phyloP scores from a whole-genome alignment of 2,113 vertebrate species.

The Sebastes schlegelii region DNA sequence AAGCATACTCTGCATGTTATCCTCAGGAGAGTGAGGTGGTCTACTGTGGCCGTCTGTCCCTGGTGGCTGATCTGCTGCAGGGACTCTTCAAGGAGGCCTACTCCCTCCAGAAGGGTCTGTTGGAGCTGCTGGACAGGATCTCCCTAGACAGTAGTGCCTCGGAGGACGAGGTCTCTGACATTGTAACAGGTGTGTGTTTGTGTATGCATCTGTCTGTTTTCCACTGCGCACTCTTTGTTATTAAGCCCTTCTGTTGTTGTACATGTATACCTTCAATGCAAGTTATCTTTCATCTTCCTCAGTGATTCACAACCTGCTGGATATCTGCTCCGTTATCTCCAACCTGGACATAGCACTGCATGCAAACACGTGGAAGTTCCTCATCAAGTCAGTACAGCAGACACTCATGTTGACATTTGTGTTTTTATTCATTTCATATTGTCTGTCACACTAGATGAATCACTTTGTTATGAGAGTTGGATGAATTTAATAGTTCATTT shows the following conservation, averaged over 20 bases:
- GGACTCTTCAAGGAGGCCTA: slow-evolving; percentile 93
- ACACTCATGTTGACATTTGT: background rate
- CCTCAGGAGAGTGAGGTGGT: slow-evolving; percentile 91
- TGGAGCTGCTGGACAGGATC: slow-evolving; percentile 91
- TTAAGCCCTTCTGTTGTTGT: background rate
- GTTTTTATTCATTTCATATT: background rate
- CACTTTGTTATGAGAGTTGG: background rate
- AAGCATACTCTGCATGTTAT: slow-evolving; percentile 16
- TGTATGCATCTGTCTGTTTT: background rate
- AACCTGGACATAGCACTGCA: slow-evolving; percentile 95
- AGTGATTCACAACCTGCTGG: slow-evolving; percentile 95
- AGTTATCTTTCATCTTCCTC: slow-evolving; percentile 15
- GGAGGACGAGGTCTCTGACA: slow-evolving; percentile 83
- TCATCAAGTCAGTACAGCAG: slow-evolving; percentile 90
- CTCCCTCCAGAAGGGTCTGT: slow-evolving; percentile 91
- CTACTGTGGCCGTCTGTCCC: slow-evolving; percentile 90
- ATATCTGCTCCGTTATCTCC: slow-evolving; percentile 93
- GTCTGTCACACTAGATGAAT: background rate
- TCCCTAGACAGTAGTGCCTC: slow-evolving; percentile 80
- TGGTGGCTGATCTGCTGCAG: slow-evolving; percentile 93
- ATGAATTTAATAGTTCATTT: background rate
- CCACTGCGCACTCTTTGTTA: no score
- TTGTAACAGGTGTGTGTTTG: slow-evolving; percentile 86
- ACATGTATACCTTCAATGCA: background rate
- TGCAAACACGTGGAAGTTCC: slow-evolving; percentile 97